These are phyloP conservation scores for Henricia sp. DNA, from an alignment of 53 echinoderm and acorn worm species.

Conservation along the genomic window DNA sequence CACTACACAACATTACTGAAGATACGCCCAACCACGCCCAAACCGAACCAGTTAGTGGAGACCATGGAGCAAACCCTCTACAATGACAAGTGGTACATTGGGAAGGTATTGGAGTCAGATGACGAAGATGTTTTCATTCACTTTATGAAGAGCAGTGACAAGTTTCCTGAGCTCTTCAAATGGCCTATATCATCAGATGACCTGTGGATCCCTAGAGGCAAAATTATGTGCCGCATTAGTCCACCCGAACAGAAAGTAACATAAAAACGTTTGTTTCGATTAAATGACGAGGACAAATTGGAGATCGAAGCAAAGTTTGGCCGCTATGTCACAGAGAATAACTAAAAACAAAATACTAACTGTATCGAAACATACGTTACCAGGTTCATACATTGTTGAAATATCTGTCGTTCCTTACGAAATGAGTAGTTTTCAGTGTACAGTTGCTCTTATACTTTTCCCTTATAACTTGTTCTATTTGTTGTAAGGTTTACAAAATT, in stretches of 20 bases:
- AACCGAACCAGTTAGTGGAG: too few species aligned
- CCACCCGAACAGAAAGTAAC: neutral
- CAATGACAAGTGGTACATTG: too few species aligned
- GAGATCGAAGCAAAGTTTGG: constrained; percentile 2
- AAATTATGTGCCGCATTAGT: neutral
- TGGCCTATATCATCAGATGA: constrained; percentile 47
- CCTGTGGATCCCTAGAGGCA: constrained; percentile 25
- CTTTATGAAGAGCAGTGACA: constrained; percentile 34
- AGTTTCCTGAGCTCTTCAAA: constrained; percentile 28
- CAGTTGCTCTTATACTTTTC: constrained; percentile 1
- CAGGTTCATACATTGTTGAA: constrained; percentile 8
- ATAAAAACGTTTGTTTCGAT: constrained; percentile 15
- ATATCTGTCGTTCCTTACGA: neutral
- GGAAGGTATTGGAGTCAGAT: too few species aligned
- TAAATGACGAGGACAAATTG: constrained; percentile 6
- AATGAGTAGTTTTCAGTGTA: neutral
- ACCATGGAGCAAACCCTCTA: too few species aligned
- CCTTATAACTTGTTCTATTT: constrained; percentile 14
- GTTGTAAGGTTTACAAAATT: constrained; percentile 16
- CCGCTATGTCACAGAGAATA: neutral
- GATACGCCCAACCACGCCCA: too few species aligned
- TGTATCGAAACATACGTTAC: constrained; percentile 21
- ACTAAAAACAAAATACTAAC: neutral
- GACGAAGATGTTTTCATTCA: constrained; percentile 44
- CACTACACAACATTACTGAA: too few species aligned